A percentile compares a stretch with the other conserved stretches of the same genome.
These are phyloP conservation scores for Papilio protenor DNA, from an alignment of 2,888 invertebrate species.

Conservation along the genomic window DNA sequence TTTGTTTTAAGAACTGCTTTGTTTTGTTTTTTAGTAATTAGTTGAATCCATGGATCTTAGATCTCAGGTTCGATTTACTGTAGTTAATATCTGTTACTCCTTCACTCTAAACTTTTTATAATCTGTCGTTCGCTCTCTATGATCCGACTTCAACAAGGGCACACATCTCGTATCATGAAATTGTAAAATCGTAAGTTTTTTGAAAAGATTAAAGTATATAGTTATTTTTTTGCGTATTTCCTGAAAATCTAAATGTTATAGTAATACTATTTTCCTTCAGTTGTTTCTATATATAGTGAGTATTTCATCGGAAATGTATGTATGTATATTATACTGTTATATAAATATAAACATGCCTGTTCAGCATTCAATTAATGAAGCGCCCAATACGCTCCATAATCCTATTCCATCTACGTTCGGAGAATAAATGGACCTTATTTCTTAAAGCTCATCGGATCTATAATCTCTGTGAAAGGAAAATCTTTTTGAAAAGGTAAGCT, in stretches of 20 bases:
- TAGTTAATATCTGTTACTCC: too few species aligned
- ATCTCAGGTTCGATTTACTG: too few species aligned
- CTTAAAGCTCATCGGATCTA: constrained; percentile 38
- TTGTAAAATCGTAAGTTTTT: too few species aligned
- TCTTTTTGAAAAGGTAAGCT: constrained; percentile 50
- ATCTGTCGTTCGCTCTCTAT: too few species aligned
- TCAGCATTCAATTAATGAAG: constrained; percentile 26
- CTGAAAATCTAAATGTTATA: too few species aligned
- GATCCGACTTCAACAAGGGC: too few species aligned
- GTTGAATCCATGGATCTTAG: not conserved
- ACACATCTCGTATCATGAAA: too few species aligned
- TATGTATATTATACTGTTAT: constrained; percentile 34
- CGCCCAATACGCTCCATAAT: constrained; percentile 15
- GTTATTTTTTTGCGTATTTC: too few species aligned
- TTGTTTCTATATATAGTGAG: too few species aligned
- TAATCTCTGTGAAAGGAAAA: constrained; percentile 45
- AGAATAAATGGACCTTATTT: constrained; percentile 41
- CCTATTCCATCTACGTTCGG: constrained; percentile 33
- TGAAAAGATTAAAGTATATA: too few species aligned
- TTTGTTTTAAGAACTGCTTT: not conserved
- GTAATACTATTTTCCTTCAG: not conserved
- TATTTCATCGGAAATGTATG: too few species aligned
- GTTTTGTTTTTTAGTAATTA: not conserved
- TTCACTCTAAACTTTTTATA: too few species aligned
- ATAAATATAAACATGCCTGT: constrained; percentile 13